Conservation (phyloP, 2,113 vertebrate species). For the Odontesthes bonariensis region DNA sequence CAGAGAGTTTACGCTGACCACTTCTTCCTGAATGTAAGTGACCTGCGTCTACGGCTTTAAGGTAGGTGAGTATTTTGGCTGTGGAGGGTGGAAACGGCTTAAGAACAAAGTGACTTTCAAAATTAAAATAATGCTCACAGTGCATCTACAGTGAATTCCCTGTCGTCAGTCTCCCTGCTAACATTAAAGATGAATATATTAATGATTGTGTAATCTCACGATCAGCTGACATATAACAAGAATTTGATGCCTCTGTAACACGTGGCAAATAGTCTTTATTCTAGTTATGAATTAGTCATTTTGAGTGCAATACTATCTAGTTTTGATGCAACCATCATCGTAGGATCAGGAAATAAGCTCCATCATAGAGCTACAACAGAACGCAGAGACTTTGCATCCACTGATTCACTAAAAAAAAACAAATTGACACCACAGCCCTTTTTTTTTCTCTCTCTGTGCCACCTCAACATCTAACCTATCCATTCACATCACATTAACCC, state of each 20-base stretch:
- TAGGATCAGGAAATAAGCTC: not conserved
- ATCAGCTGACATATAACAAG: not conserved
- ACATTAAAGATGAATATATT: not conserved
- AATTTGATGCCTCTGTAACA: not conserved
- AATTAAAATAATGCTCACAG: not conserved
- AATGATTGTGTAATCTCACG: not conserved
- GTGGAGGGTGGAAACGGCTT: no score
- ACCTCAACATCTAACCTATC: conserved; percentile 2
- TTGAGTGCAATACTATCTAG: not conserved
- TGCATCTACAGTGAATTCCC: not conserved
- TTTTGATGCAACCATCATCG: not conserved
- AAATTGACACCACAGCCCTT: not conserved
- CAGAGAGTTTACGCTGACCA: not conserved
- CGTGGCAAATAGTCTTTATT: not conserved
- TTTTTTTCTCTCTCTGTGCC: not conserved
- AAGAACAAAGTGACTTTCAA: no score
- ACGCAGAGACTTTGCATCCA: not conserved
- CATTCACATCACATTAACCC: conserved; percentile 49
- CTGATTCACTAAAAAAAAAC: not conserved
- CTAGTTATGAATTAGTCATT: not conserved
- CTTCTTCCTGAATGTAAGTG: not conserved
- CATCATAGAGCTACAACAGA: not conserved
- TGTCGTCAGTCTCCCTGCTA: not conserved
- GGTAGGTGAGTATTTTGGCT: not conserved
- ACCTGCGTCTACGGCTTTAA: not conserved